Evolutionary conservation across 2,797 vertebrate genomes (phyloP).

Genomic region (Vipera latastei): DNA sequence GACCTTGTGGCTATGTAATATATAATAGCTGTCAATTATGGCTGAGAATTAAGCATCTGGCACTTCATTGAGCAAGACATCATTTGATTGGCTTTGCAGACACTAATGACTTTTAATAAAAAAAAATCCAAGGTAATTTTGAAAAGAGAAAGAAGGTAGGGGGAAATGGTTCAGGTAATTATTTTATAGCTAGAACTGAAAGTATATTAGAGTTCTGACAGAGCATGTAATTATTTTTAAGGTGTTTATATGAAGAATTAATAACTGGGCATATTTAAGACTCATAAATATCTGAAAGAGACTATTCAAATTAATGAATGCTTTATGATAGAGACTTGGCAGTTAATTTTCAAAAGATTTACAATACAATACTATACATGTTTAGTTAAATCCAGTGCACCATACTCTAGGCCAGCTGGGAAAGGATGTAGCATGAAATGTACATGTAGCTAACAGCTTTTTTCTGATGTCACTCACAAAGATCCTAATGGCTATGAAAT

Average conservation of each 20-base stretch:
- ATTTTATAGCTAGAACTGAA: conserved; percentile 56
- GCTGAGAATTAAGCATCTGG: conserved; percentile 48
- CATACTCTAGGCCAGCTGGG: background rate
- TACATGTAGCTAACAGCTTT: background rate
- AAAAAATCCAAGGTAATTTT: conserved; percentile 63
- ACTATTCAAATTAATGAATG: conserved; percentile 15
- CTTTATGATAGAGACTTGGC: conserved; percentile 32
- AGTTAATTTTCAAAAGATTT: background rate
- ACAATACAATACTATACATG: background rate
- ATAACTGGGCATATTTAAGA: conserved; percentile 46
- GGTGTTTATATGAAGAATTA: conserved; percentile 60
- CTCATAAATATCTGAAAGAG: conserved; percentile 39
- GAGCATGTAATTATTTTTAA: conserved; percentile 69
- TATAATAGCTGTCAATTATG: conserved; percentile 38
- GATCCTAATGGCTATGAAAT: background rate
- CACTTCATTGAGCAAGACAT: conserved; percentile 34
- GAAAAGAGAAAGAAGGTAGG: conserved; percentile 47
- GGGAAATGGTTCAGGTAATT: conserved; percentile 27
- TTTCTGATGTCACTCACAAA: background rate
- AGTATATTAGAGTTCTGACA: conserved; percentile 62
- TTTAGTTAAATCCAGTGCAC: background rate
- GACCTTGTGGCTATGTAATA: background rate
- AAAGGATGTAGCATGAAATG: background rate
- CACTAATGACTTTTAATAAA: conserved; percentile 57
- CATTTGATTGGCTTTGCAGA: conserved; percentile 46